Evolutionary conservation across 2,113 vertebrate genomes (phyloP).

Genomic region (Sitta europaea): DNA sequence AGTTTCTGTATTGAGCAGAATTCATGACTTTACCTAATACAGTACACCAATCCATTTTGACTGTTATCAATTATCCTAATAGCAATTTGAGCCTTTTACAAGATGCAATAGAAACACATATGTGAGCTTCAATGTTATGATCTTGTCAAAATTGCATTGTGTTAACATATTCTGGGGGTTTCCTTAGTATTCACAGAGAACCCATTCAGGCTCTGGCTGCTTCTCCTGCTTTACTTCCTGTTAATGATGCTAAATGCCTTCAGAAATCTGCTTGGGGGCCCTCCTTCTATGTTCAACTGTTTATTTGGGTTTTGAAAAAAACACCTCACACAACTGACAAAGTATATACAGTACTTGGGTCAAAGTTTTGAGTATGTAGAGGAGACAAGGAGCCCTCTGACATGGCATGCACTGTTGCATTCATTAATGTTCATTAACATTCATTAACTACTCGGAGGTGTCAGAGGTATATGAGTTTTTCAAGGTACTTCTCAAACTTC

Average conservation of each 20-base stretch:
- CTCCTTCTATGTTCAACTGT: background rate
- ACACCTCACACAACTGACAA: background rate
- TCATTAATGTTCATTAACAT: background rate
- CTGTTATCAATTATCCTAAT: constrained; percentile 10
- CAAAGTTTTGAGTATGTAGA: background rate
- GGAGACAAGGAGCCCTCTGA: background rate
- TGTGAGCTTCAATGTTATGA: background rate
- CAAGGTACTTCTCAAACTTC: background rate
- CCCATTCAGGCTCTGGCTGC: background rate
- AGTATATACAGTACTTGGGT: background rate
- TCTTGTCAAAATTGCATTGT: constrained; percentile 14
- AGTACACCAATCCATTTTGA: constrained; percentile 20
- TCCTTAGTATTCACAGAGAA: constrained; percentile 33
- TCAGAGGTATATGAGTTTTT: background rate
- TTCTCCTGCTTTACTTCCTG: constrained; percentile 26
- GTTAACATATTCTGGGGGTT: constrained; percentile 28
- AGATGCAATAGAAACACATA: background rate
- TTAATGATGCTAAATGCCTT: background rate
- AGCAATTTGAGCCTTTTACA: background rate
- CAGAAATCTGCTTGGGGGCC: constrained; percentile 1
- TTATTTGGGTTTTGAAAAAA: background rate
- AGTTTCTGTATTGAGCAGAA: constrained; percentile 10
- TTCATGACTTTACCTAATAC: background rate
- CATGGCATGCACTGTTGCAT: background rate
- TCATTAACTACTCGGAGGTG: background rate